phyloP scores from a whole-genome alignment of 2,888 invertebrate genomes.

The Pelosia muscerda region DNA sequence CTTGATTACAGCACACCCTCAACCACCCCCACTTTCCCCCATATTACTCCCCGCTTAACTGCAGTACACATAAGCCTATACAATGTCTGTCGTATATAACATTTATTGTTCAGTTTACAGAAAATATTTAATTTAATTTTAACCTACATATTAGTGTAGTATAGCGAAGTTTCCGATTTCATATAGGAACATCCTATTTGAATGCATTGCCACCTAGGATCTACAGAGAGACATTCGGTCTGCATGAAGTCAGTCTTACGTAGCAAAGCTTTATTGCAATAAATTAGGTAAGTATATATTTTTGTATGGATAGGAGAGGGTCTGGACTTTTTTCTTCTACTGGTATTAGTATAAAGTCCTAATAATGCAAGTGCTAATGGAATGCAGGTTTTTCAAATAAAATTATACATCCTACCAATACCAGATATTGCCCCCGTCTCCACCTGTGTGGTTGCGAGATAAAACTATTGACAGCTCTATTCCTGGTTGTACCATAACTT shows the following conservation, averaged over 20 bases:
- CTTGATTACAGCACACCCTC: constrained; percentile 85
- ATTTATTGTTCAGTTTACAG: constrained; percentile 59
- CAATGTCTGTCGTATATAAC: constrained; percentile 68
- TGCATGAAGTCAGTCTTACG: too few species aligned
- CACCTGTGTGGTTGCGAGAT: not conserved
- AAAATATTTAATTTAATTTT: constrained; percentile 55
- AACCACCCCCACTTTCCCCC: constrained; percentile 56
- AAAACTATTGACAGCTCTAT: not conserved
- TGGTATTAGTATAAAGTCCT: not conserved
- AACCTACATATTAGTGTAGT: constrained; percentile 21
- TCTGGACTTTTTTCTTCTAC: too few species aligned
- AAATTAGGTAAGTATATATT: too few species aligned
- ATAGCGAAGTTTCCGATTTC: too few species aligned
- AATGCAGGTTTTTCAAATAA: not conserved
- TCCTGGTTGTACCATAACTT: not conserved
- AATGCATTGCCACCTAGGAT: too few species aligned
- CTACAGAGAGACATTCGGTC: too few species aligned
- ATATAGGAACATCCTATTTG: too few species aligned
- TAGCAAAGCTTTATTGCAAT: not conserved
- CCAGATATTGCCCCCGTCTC: too few species aligned
- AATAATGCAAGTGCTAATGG: not conserved
- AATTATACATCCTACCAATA: too few species aligned
- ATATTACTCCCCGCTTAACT: constrained; percentile 65
- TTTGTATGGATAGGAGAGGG: too few species aligned
- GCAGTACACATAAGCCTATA: constrained; percentile 76